Evolutionary conservation across 2,888 invertebrate species (phyloP).

Genomic region (Sepioteuthis lessoniana): DNA sequence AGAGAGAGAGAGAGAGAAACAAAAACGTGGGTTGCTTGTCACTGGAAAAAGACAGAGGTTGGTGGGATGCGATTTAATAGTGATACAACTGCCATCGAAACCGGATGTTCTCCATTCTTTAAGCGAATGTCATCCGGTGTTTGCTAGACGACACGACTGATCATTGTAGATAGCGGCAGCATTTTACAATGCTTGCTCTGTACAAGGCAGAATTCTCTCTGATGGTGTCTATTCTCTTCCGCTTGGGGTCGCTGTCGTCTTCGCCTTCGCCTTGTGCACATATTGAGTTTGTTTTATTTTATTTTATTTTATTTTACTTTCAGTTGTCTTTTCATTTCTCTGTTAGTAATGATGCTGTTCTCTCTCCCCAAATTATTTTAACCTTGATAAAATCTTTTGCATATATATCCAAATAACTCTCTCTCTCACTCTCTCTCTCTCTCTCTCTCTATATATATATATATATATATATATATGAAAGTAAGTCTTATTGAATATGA

Average conservation of each 20-base stretch:
- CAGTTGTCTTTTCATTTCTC: background rate
- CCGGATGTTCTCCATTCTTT: slow-evolving; percentile 33
- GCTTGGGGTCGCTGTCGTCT: background rate
- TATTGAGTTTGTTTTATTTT: background rate
- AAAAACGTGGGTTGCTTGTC: background rate
- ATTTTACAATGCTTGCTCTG: slow-evolving; percentile 18
- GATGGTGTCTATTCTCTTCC: background rate
- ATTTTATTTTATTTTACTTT: background rate
- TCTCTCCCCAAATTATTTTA: background rate
- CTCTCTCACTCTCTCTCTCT: no score
- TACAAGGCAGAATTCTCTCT: background rate
- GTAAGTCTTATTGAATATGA: no score
- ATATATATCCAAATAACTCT: no score
- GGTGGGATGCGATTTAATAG: background rate
- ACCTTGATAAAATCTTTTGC: no score
- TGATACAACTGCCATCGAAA: background rate
- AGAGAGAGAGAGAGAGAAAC: background rate
- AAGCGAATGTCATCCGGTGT: slow-evolving; percentile 33
- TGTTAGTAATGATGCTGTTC: background rate
- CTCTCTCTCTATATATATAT: no score
- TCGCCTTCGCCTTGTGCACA: background rate
- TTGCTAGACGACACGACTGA: slow-evolving; percentile 14
- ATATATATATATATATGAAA: no score
- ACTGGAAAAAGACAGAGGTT: no score
- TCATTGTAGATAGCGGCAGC: slow-evolving; percentile 33